Evolutionary conservation across 2,888 invertebrate species (phyloP).

Genomic region (Eupithecia insigniata): DNA sequence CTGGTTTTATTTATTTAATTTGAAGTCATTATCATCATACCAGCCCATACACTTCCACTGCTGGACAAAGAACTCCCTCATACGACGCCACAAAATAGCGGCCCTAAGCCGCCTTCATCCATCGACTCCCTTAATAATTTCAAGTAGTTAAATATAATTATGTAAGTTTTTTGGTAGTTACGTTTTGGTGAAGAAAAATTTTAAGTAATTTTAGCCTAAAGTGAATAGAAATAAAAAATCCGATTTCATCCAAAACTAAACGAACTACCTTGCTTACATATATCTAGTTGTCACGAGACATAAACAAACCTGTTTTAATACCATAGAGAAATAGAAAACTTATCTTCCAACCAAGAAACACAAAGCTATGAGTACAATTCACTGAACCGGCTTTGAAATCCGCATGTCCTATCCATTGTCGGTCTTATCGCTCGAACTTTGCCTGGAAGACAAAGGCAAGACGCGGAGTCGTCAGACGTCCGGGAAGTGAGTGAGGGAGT

Average conservation of each 20-base stretch:
- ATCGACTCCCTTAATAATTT: too few relatives aligned
- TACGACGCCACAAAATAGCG: too few relatives aligned
- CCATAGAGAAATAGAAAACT: conserved; percentile 30
- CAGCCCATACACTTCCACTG: too few relatives aligned
- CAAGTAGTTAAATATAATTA: too few relatives aligned
- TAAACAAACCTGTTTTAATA: conserved; percentile 2
- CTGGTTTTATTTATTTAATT: too few relatives aligned
- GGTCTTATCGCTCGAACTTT: conserved; percentile 70
- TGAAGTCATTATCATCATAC: too few relatives aligned
- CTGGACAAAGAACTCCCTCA: too few relatives aligned
- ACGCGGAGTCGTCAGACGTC: conserved; percentile 51
- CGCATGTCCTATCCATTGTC: conserved; percentile 62
- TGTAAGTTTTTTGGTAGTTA: too few relatives aligned
- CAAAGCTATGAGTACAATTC: conserved; percentile 49
- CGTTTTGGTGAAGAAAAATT: too few relatives aligned
- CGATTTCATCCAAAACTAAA: neutral
- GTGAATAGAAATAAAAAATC: too few relatives aligned
- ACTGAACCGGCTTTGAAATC: conserved; percentile 65
- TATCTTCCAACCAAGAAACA: conserved; percentile 53
- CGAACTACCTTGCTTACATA: neutral
- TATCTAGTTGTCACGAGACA: neutral
- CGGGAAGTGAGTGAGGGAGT: conserved; percentile 20
- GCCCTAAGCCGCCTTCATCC: too few relatives aligned
- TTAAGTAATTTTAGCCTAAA: too few relatives aligned
- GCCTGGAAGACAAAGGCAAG: conserved; percentile 66